Evolutionary conservation across 2,888 invertebrate genomes (phyloP).

Genomic region (Nomada goodeniana): DNA sequence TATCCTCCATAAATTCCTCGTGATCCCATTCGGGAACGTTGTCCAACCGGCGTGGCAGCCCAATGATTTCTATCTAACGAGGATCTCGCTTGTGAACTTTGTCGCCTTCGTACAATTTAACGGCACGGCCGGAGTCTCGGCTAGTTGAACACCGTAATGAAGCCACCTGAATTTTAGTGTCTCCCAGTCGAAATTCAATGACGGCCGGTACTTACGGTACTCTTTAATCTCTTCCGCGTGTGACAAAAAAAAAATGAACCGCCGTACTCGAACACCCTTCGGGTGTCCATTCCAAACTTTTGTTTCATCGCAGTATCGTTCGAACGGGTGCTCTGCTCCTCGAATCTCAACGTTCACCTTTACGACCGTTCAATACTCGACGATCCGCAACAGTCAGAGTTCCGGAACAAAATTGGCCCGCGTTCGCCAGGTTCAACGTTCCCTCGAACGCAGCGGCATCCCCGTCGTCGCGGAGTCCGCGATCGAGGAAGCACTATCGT

Average conservation of each 20-base stretch:
- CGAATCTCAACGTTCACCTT: not conserved
- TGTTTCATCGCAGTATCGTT: too few species aligned
- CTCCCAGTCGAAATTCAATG: slow-evolving; percentile 63
- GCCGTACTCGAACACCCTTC: not conserved
- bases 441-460: not conserved
- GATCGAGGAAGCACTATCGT: not conserved
- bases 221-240: slow-evolving; percentile 42
- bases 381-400: not conserved
- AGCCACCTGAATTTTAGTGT: slow-evolving; percentile 70
- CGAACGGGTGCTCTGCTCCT: not conserved
- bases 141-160: slow-evolving; percentile 81
- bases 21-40: not conserved
- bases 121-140: slow-evolving; percentile 70
- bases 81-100: slow-evolving; percentile 54
- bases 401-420: slow-evolving; percentile 8
- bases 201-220: slow-evolving; percentile 61
- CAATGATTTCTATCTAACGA: slow-evolving; percentile 41
- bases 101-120: slow-evolving; percentile 65
- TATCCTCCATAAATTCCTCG: not conserved
- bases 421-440: slow-evolving; percentile 6
- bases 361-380: not conserved
- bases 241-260: slow-evolving; percentile 18
- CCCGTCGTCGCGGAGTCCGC: not conserved
- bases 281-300: not conserved
- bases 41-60: not conserved